Base-by-base conservation (phyloP, 1,140 invertebrate species). In the Mercenaria mercenaria region DNA sequence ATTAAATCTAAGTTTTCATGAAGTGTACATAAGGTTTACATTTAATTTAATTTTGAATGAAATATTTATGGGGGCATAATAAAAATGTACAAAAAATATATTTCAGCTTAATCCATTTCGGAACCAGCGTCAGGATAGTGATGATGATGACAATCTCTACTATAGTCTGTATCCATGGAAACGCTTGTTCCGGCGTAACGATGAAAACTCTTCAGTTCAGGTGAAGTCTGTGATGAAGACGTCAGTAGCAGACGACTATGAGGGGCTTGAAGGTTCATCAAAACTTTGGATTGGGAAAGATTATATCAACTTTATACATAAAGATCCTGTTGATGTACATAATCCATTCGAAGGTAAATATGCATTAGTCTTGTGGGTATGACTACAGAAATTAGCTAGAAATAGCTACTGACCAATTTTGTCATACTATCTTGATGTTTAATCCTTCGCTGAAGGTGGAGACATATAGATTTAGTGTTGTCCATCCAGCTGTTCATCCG, bases 241-340 rank as follows among this genome's bases (percentile, higher is more conserved):
- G 3, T 59, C 74, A 79, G 76, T 67, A 1, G 85, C 76, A 39
- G 85, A 88, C 67, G 76, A 77, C 15, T 77, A 50, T 39, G 85
- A 88, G 39, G 93, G 93, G 0, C 84, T 95, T 1, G 85, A 93
- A 23, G 94, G 94, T 11, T 93, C 94, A 0, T 92, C 94, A 15
- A 99, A 99, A 95, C 96, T 99, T n/a, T 99, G 99, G 99, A 97
- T 99, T 61, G 99, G 99, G 47, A 99, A 99, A 96, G 99, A 99
- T 96, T 99, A 99, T 94, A 97, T 97, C 8, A 99, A 99, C 96
- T 99, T 99, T 95, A 99, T 99, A 92, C 97, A 99, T n/a, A 99
- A 99, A 96, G 99, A 99, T 96, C 99, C 99, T 96, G 97, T 97
- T 87, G 98, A 99, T 80, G 89, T 96, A 29, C 90, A 99, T 93